Evolutionary conservation across 2,113 vertebrate species (phyloP).

Genomic region (Tupaia chinensis): DNA sequence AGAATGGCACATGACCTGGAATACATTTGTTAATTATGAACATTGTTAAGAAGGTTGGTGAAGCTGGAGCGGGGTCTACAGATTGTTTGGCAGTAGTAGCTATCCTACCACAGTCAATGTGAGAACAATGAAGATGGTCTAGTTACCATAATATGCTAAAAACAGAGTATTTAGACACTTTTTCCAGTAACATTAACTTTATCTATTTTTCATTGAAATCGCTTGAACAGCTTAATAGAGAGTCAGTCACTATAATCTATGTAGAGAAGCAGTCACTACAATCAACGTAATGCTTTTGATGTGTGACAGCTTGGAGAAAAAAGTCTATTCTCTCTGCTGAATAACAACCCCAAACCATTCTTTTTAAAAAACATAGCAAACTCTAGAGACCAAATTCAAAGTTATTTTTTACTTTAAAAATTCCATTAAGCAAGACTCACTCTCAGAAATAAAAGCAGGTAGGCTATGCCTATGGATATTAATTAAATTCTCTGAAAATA

Average conservation of each 20-base stretch:
- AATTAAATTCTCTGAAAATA: slow-evolving; percentile 47
- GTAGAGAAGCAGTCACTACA: background rate
- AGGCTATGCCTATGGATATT: background rate
- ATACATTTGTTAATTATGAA: background rate
- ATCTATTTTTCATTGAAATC: background rate
- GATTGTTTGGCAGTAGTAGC: background rate
- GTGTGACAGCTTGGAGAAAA: background rate
- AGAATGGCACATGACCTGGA: background rate
- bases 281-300: slow-evolving; percentile 3
- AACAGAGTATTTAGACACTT: background rate
- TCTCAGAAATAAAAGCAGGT: slow-evolving; percentile 54
- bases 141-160: background rate
- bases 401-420: slow-evolving; percentile 21
- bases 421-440: background rate
- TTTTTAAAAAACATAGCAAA: background rate
- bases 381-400: slow-evolving; percentile 47
- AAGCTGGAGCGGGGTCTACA: background rate
- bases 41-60: background rate
- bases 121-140: background rate
- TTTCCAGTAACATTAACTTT: slow-evolving; percentile 33
- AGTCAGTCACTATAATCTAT: background rate
- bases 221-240: background rate
- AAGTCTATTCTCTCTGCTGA: background rate
- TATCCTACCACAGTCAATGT: background rate
- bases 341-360: background rate